Evolutionary conservation across 2,113 vertebrate species (phyloP).

Genomic region (cattle (Bos taurus)): DNA sequence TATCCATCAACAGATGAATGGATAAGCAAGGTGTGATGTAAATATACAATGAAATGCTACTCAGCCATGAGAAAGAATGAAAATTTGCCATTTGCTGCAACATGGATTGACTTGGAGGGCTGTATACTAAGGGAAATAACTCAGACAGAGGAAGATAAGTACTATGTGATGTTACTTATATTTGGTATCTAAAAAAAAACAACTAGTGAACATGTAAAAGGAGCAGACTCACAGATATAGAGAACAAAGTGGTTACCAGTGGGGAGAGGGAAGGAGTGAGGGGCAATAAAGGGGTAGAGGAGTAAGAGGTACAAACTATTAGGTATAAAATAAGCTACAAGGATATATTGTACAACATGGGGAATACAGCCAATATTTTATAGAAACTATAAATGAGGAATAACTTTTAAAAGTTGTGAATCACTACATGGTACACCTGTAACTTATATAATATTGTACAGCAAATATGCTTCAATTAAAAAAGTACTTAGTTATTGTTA

Average conservation of each 20-base stretch:
- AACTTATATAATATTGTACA: not conserved
- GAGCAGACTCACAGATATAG: not conserved
- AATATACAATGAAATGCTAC: not conserved
- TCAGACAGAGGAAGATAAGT: not conserved
- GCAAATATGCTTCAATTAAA: not conserved
- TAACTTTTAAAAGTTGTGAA: not conserved
- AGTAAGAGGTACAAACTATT: not conserved
- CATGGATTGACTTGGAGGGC: not conserved
- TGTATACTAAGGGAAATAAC: not conserved
- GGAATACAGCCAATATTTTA: not conserved
- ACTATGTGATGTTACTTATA: not conserved
- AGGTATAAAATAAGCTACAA: not conserved
- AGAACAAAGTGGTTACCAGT: not conserved
- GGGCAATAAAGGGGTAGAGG: not conserved
- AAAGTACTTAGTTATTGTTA: slow-evolving; percentile 54
- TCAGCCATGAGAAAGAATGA: not conserved
- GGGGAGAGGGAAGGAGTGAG: not conserved
- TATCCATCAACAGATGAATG: not conserved
- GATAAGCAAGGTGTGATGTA: not conserved
- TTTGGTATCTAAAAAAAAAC: not conserved
- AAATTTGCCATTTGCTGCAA: not conserved
- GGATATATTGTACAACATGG: not conserved
- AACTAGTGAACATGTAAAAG: not conserved
- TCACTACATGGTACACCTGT: not conserved
- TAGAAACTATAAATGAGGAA: not conserved